phyloP scores from a whole-genome alignment of 2,797 vertebrate species.

The Dromococcyx pavoninus region DNA sequence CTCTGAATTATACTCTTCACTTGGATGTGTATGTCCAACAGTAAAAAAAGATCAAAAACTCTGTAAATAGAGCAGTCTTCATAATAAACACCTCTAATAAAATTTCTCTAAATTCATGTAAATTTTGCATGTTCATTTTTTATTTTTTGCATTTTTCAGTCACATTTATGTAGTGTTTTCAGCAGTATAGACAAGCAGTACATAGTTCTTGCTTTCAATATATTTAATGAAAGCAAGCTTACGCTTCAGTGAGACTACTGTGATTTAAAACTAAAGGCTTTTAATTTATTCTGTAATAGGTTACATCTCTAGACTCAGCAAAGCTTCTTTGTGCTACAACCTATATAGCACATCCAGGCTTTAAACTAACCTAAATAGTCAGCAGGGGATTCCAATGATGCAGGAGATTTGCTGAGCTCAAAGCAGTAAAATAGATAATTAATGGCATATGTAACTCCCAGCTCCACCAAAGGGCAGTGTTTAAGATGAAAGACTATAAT shows the following conservation, averaged over 20 bases:
- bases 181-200: neutral
- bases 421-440: conserved; percentile 45
- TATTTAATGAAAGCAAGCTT: neutral
- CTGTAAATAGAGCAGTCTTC: neutral
- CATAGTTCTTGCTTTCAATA: neutral
- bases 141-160: neutral
- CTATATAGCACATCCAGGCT: conserved; percentile 20
- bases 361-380: conserved; percentile 23
- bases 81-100: neutral
- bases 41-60: neutral
- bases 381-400: conserved; percentile 47
- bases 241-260: neutral
- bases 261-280: conserved; percentile 26
- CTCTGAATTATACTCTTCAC: neutral
- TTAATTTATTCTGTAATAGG: neutral
- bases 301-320: neutral
- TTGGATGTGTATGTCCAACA: neutral
- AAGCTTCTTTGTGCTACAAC: conserved; percentile 36
- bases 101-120: neutral
- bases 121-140: neutral
- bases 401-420: conserved; percentile 25
- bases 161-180: neutral
- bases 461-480: neutral
- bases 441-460: conserved; percentile 36
- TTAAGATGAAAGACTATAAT: conserved; percentile 18